phyloP scores from a whole-genome alignment of 2,888 invertebrate genomes.

The Oscheius sp. region DNA sequence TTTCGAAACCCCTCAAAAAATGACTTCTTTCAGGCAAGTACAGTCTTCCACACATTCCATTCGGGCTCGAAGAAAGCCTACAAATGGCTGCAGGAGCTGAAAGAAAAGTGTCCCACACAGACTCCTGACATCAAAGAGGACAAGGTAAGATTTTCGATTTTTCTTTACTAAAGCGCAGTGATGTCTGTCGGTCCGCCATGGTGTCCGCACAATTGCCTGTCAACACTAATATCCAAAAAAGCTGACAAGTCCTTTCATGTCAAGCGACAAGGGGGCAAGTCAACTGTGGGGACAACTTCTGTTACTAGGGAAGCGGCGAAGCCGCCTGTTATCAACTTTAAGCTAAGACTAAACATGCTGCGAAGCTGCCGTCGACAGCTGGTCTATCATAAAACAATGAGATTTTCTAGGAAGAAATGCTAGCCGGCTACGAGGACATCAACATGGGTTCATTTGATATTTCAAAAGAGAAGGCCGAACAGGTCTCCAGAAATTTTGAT shows the following conservation, averaged over 20 bases:
- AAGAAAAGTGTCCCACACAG: constrained; percentile 57
- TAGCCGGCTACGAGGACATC: constrained; percentile 63
- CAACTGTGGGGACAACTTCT: too few species aligned
- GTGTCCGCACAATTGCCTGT: too few species aligned
- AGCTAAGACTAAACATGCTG: too few species aligned
- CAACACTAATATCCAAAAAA: too few species aligned
- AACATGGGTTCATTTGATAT: constrained; percentile 69
- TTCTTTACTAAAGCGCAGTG: too few species aligned
- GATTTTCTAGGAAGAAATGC: constrained; percentile 50
- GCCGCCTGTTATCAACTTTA: too few species aligned
- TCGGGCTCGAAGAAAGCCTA: constrained; percentile 67
- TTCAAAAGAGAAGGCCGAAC: constrained; percentile 53
- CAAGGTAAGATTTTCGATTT: constrained; percentile 31
- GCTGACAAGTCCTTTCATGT: too few species aligned
- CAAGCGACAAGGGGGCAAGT: too few species aligned
- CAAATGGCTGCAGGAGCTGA: constrained; percentile 62
- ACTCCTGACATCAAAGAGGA: constrained; percentile 40
- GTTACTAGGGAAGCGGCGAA: too few species aligned
- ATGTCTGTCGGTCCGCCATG: too few species aligned
- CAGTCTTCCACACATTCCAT: constrained; percentile 72
- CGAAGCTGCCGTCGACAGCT: too few species aligned
- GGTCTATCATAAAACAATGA: not conserved
- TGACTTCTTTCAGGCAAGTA: constrained; percentile 61
- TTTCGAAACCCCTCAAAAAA: too few species aligned
- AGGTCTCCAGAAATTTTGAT: constrained; percentile 65